Evolutionary conservation across 2,888 invertebrate genomes (phyloP), one percentile per base, ranked within the genome.

Genomic region (Bombyx huttoni): DNA sequence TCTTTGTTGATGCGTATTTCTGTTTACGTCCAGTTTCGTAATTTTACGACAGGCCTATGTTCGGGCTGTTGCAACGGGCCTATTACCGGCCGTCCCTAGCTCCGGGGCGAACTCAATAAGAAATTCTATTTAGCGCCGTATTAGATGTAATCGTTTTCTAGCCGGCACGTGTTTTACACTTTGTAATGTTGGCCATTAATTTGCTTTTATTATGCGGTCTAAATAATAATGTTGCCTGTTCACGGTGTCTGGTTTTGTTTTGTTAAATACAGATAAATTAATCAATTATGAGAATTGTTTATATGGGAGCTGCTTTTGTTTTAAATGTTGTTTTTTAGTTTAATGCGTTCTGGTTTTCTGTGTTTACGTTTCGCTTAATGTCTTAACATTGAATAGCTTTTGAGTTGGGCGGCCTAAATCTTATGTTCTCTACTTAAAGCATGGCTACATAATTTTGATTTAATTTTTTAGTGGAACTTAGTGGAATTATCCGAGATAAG

Each of bases 1-100:
- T 81, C 83, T 84, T 85, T 86, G 85, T 84, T 82, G 81, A 75
- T 58, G 79, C 77, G 76, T 86, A 82, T 85, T 85, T 86, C 82
- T 81, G 81, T 83, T 80, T 80, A 79, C 76, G 78, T 78, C 77
- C 72, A 65, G 81, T 86, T 87, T 84, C 86, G 85, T 83, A 84
- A 84, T 70, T 84, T 83, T 82, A 82, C 82, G 82, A 78, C 67
- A 69, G 65, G 62, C 65, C 63, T 62, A 69, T 68, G 72, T 70
- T 61, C 66, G 67, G 63, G 63, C 71, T 79, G 80, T 73, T 81
- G 81, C 80, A 81, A 83, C 72, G 68, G 40, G 55, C 70, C 72
- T 83, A 81, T 82, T 81, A 82, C 75, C 78, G 74, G 77, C 73
- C 66, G 68, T 76, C 72, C 75, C 77, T 71, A 63, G 74, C 81